phyloP scores from a whole-genome alignment of 2,888 invertebrate species.

The Anoplius nigerrimus region DNA sequence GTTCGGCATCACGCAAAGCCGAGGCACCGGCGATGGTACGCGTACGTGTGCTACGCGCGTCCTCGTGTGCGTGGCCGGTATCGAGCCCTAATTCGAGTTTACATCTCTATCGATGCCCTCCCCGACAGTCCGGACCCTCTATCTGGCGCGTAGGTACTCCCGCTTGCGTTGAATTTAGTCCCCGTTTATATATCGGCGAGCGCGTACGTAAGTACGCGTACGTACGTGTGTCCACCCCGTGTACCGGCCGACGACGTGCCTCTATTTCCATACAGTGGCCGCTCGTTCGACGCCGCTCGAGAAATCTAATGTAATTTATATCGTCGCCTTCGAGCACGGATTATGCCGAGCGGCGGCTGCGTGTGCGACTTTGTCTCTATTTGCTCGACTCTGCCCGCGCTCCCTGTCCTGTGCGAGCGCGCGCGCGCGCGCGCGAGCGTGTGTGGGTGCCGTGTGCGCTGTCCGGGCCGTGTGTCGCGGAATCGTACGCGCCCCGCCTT shows the following conservation, averaged over 20 bases:
- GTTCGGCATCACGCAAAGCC: slow-evolving; percentile 13
- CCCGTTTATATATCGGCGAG: no score
- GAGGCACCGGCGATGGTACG: slow-evolving; percentile 1
- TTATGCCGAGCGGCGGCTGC: no score
- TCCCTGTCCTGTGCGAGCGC: no score
- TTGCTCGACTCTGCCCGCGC: no score
- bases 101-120: slow-evolving; percentile 53
- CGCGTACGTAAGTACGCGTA: slow-evolving; percentile 7
- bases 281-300: slow-evolving; percentile 9
- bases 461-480: no score
- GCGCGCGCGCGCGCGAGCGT: no score
- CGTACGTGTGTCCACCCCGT: slow-evolving; percentile 27
- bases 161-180: slow-evolving; percentile 37
- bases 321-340: neutral
- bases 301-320: slow-evolving; percentile 36
- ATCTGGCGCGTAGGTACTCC: slow-evolving; percentile 13
- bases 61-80: slow-evolving; percentile 15
- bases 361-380: no score
- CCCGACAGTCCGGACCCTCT: slow-evolving; percentile 14
- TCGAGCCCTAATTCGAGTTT: slow-evolving; percentile 50
- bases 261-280: slow-evolving; percentile 22
- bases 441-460: no score
- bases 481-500: no score
- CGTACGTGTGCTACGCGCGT: slow-evolving; percentile 8
- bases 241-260: slow-evolving; percentile 21